Base-by-base conservation (phyloP, 2,113 vertebrate species). In the Lipophrys pholis region DNA sequence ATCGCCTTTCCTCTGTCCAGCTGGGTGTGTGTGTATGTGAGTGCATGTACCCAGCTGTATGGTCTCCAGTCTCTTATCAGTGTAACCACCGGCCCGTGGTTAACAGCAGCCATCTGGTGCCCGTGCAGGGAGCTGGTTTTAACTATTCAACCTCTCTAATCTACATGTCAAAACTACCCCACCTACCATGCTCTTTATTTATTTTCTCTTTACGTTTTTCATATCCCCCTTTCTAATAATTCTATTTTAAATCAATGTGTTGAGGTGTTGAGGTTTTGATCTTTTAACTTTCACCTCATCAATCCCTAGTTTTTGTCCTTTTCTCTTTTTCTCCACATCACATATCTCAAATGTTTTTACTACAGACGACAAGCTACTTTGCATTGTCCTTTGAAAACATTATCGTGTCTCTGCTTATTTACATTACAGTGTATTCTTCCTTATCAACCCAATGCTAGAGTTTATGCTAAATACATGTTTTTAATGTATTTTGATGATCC, bases 41-140 rank as follows among this genome's bases (percentile, higher is more conserved):
- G 66, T 69, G 63, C 73, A 57, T 84, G 46, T 81, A 21, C 80
- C 68, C 83, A 87, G 83, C 78, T 90, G 84, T 73, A 80, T 50
- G 67, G 65, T 71, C 83, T 76, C 73, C 51, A 78, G 85, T 77
- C 87, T 91, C 89, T 91, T 91, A 91, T 91, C 90, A 84, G 74
- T 52, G 66, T 87, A 91, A 90, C 91, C 85, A 87, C 86, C 83
- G 78, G 80, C 72, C 79, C 69, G 2, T 61, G 63, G 73, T 88
- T 86, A 91, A 86, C 70, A 60, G 74, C 64, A 14, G 73, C 84
- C 91, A 92, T 90, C 86, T 92, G 91, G 78, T 81, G 76, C 50
- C 79, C 74, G 71, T 84, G 66, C 70, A 64, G 58, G 46, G 51
- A 78, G 78, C 49, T 76, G 74, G 69, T 69, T 81, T 63, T 64